These are phyloP conservation scores for Andrena minutula DNA, from an alignment of 2,888 invertebrate species.

Conservation along the genomic window DNA sequence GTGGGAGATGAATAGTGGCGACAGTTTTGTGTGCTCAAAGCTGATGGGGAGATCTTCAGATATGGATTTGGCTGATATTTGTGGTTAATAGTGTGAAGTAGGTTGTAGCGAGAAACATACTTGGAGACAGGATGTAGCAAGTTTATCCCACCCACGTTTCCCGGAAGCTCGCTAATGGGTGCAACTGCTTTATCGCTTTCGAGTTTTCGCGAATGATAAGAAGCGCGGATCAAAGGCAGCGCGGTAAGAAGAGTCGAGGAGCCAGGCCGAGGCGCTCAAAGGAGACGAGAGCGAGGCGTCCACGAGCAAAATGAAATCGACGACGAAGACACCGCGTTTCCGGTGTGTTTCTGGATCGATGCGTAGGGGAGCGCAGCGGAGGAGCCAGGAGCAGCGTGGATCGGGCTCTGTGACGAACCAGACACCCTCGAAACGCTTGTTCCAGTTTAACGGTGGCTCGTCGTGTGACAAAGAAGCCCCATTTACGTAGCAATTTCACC, in stretches of 20 bases:
- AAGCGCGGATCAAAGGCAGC: constrained; percentile 15
- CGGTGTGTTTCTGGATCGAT: constrained; percentile 30
- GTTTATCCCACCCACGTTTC: too few species aligned
- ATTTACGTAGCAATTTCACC: constrained; percentile 39
- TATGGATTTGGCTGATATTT: too few species aligned
- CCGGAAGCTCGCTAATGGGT: constrained; percentile 30
- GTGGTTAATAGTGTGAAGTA: too few species aligned
- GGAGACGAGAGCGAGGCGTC: not conserved
- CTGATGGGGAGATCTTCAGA: too few species aligned
- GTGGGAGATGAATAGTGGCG: too few species aligned
- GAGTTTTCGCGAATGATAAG: constrained; percentile 38
- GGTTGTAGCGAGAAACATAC: too few species aligned
- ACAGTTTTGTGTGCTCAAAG: too few species aligned
- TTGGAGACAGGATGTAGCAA: too few species aligned
- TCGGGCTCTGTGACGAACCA: constrained; percentile 6
- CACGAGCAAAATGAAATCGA: constrained; percentile 41
- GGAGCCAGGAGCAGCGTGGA: not conserved
- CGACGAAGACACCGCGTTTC: constrained; percentile 50
- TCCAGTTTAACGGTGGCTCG: constrained; percentile 42
- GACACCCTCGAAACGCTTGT: constrained; percentile 32
- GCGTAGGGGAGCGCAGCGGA: constrained; percentile 34
- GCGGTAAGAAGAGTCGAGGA: not conserved
- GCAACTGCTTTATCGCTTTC: constrained; percentile 33
- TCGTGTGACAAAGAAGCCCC: constrained; percentile 38
- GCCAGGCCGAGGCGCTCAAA: not conserved